Percentiles rank a stretch among this genome's conserved stretches.
These are phyloP conservation scores for Montipora cactus DNA, from an alignment of 64 coral and sea anemone species.

Conservation along the genomic window DNA sequence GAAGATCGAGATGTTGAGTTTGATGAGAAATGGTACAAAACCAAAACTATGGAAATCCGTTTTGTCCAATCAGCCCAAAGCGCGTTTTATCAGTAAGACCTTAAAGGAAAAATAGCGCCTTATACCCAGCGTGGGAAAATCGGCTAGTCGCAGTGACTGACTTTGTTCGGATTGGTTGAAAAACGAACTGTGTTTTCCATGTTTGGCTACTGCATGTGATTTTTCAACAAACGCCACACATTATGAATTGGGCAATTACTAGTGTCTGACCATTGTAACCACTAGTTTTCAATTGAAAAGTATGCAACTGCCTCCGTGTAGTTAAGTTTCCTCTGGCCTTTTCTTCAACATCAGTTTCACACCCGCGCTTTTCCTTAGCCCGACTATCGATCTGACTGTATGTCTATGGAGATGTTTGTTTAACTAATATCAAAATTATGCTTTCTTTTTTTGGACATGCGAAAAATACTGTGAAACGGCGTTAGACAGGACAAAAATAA, in stretches of 20 bases:
- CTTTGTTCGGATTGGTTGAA: slow-evolving; percentile 8
- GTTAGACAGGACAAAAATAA: background rate
- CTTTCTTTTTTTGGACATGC: background rate
- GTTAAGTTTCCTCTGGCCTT: background rate
- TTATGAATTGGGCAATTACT: background rate
- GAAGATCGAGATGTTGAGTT: background rate
- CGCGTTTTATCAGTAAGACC: background rate
- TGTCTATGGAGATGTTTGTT: background rate
- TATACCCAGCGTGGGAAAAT: background rate
- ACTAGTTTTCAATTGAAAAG: background rate
- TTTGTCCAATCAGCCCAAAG: background rate
- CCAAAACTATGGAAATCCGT: background rate
- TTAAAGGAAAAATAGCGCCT: too few relatives aligned
- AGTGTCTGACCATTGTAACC: background rate
- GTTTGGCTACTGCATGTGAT: background rate
- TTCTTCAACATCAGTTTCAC: background rate
- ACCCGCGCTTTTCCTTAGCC: background rate
- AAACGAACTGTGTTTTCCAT: background rate
- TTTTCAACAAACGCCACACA: background rate
- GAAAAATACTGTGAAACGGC: background rate
- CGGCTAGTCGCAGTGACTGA: background rate
- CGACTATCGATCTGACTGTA: background rate
- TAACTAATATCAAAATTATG: background rate
- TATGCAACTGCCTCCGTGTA: background rate
- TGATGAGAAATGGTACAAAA: slow-evolving; percentile 2